phyloP scores from a whole-genome alignment of 2,888 invertebrate species.

The Sinelater perroti region DNA sequence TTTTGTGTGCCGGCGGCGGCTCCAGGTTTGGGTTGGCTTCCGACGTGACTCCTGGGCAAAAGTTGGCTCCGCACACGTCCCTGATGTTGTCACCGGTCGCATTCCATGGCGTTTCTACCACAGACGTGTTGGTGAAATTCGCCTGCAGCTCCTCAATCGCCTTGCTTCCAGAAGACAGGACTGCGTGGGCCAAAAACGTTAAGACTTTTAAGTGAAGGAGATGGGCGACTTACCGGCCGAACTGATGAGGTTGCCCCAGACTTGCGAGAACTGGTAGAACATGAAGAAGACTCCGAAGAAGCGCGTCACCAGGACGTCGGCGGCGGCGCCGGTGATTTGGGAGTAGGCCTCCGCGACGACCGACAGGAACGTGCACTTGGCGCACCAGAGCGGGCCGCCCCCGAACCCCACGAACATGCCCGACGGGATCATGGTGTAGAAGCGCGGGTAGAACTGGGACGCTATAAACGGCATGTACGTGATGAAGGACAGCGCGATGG shows the following conservation, averaged over 20 bases:
- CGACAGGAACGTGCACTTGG: slow-evolving; percentile 93
- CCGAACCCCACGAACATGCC: slow-evolving; percentile 86
- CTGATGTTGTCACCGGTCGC: slow-evolving; percentile 10
- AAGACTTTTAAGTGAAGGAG: neutral
- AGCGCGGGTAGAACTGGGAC: slow-evolving; percentile 88
- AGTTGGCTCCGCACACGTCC: slow-evolving; percentile 77
- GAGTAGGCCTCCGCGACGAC: slow-evolving; percentile 84
- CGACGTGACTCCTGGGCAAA: slow-evolving; percentile 68
- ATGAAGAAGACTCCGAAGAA: slow-evolving; percentile 97
- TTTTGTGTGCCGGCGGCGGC: slow-evolving; percentile 76
- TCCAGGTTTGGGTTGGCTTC: slow-evolving; percentile 67
- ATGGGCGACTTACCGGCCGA: slow-evolving; percentile 81
- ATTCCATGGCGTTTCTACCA: neutral
- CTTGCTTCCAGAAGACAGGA: slow-evolving; percentile 52
- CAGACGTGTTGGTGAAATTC: slow-evolving; percentile 9
- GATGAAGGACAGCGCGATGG: slow-evolving; percentile 83
- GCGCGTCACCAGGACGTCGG: slow-evolving; percentile 84
- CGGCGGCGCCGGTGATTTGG: slow-evolving; percentile 71
- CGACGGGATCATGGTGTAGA: slow-evolving; percentile 84
- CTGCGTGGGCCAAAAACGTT: slow-evolving; percentile 55
- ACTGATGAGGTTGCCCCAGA: slow-evolving; percentile 92
- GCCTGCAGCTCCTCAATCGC: neutral
- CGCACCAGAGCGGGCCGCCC: slow-evolving; percentile 94
- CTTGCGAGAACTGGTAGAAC: slow-evolving; percentile 95
- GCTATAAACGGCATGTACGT: slow-evolving; percentile 93